Conservation (phyloP, 2,113 vertebrate genomes). For the Ameiurus melas region DNA sequence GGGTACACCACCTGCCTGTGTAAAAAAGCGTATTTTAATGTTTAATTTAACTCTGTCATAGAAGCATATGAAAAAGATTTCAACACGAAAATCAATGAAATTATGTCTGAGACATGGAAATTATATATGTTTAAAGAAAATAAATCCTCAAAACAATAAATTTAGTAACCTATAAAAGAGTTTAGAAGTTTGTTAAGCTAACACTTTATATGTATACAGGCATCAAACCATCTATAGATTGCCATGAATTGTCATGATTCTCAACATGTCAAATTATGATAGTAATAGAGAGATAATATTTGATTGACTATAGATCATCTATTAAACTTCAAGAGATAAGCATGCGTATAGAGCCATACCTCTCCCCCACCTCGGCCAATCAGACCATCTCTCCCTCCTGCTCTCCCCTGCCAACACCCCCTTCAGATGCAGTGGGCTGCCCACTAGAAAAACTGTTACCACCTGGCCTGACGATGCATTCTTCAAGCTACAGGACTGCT, state of each 20-base stretch:
- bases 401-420: too few relatives aligned
- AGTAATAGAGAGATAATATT: background rate
- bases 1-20: conserved; percentile 16
- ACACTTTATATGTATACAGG: background rate
- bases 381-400: too few relatives aligned
- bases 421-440: too few relatives aligned
- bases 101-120: conserved; percentile 22
- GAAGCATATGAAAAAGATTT: conserved; percentile 13
- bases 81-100: conserved; percentile 38
- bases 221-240: background rate
- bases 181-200: conserved; percentile 9
- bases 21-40: conserved; percentile 25
- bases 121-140: conserved; percentile 24
- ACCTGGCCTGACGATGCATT: too few relatives aligned
- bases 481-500: too few relatives aligned
- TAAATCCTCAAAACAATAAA: background rate
- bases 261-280: background rate
- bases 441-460: too few relatives aligned
- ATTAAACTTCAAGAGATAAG: background rate
- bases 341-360: too few relatives aligned
- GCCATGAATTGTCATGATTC: background rate
- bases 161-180: background rate
- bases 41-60: conserved; percentile 11
- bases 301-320: background rate
- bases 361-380: too few relatives aligned